These are phyloP conservation scores for Setophaga kirtlandii DNA, from an alignment of 2,113 vertebrate genomes.

Conservation along the genomic window DNA sequence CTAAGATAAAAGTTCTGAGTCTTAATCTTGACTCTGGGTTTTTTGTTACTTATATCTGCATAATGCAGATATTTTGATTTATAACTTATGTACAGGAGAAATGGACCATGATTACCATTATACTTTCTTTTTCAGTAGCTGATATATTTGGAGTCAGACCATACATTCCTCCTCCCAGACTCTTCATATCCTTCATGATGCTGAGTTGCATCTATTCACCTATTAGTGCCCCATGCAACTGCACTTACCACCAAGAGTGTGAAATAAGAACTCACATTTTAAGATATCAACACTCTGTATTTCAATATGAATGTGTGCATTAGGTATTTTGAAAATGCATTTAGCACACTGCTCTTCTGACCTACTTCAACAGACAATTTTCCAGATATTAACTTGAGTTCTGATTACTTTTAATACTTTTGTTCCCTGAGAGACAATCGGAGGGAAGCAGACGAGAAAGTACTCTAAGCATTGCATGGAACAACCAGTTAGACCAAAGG, in stretches of 20 bases:
- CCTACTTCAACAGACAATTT: background rate
- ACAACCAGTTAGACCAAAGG: background rate
- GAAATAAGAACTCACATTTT: background rate
- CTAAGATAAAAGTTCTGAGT: background rate
- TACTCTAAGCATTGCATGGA: background rate
- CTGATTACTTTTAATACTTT: background rate
- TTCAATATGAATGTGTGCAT: background rate
- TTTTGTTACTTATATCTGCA: background rate
- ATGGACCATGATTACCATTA: background rate
- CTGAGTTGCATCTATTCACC: background rate
- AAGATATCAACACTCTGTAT: background rate
- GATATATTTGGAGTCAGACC: background rate
- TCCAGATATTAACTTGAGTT: background rate
- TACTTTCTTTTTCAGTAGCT: background rate
- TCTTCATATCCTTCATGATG: background rate
- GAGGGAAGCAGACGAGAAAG: slow-evolving; percentile 13
- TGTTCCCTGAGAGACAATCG: background rate
- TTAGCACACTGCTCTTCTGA: background rate
- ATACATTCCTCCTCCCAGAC: background rate
- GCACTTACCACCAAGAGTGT: background rate
- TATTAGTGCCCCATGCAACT: background rate
- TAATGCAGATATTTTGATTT: background rate
- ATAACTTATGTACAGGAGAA: background rate
- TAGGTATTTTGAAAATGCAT: background rate
- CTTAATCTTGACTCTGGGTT: background rate